A percentile compares a stretch with the other conserved stretches of the same genome.
Evolutionary conservation across 2,888 invertebrate species (phyloP).

Genomic region (Acanthoscelides obtectus): DNA sequence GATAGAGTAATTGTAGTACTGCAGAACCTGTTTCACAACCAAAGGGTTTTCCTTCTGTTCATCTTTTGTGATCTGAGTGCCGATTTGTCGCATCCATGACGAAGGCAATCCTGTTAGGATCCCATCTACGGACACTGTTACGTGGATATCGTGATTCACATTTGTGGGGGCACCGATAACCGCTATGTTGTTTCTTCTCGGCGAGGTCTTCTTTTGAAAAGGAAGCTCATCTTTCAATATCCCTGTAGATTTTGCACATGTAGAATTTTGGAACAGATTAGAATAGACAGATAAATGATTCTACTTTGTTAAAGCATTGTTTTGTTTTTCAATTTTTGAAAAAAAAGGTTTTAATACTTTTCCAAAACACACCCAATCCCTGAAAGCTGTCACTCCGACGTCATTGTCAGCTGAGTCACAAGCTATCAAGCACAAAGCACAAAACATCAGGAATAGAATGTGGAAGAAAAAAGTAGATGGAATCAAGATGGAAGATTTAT

Average conservation of each 20-base stretch:
- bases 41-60: conserved; percentile 88
- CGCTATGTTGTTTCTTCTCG: conserved; percentile 46
- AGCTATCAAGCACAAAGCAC: too few species aligned
- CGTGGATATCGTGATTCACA: conserved; percentile 82
- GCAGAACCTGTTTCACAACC: conserved; percentile 86
- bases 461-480: too few species aligned
- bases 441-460: too few species aligned
- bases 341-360: not conserved
- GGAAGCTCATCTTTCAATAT: not conserved
- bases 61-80: conserved; percentile 77
- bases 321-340: not conserved
- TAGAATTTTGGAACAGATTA: not conserved
- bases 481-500: too few species aligned
- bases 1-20: conserved; percentile 83
- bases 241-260: not conserved
- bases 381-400: not conserved
- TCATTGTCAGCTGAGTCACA: not conserved
- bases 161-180: conserved; percentile 63
- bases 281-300: not conserved
- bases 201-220: conserved; percentile 18
- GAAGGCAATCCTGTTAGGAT: conserved; percentile 81
- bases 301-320: not conserved
- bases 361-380: not conserved
- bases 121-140: conserved; percentile 80
- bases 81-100: conserved; percentile 74